Evolutionary conservation across 2,888 invertebrate genomes (phyloP), one percentile per base, ranked within the genome.

Genomic region (Orthosia cruda): DNA sequence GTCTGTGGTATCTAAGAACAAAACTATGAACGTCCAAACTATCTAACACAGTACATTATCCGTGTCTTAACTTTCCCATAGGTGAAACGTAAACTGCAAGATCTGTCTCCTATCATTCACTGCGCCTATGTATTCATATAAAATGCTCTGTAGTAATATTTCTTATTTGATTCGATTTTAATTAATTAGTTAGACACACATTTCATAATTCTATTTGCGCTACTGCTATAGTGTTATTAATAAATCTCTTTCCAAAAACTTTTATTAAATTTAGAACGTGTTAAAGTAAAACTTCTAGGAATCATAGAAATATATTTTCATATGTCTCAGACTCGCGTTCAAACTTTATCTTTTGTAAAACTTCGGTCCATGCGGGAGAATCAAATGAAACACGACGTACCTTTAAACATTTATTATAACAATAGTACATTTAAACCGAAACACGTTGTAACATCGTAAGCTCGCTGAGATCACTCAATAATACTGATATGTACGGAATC

Each of bases 401-500:
- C 72, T 77, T 86, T 79, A 86, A 84, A 84, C 77, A 87, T 91
- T 89, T 89, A 89, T 90, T 90, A 83, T 84, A 88, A 87, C 88
- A 85, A 88, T 80, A 74, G 78, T 80, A 78, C 75, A 83, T 87
- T 89, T 88, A 89, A 88, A 91, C 85, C 71, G 77, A 88, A 86
- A 88, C 85, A 86, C 74, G 68, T 82, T 87, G 76, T 84, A 80
- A 87, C 89, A 87, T 89, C 89, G 87, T 80, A 92, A 92, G 92
- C 90, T 91, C 92, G 86, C 72, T 66, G 87, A 85, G 88, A 91
- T 92, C 92, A 91, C 91, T 87, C 71, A 40, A 78, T 82, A 88
- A 89, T 90, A 91, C 89, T 93, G 93, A 93, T 93, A 93, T 93
- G 93, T 93, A 88, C 78, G 83, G 78, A 81, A 89, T 90, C 76